Evolutionary conservation across 2,888 invertebrate genomes (phyloP).

Genomic region (Nesidiocoris tenuis): DNA sequence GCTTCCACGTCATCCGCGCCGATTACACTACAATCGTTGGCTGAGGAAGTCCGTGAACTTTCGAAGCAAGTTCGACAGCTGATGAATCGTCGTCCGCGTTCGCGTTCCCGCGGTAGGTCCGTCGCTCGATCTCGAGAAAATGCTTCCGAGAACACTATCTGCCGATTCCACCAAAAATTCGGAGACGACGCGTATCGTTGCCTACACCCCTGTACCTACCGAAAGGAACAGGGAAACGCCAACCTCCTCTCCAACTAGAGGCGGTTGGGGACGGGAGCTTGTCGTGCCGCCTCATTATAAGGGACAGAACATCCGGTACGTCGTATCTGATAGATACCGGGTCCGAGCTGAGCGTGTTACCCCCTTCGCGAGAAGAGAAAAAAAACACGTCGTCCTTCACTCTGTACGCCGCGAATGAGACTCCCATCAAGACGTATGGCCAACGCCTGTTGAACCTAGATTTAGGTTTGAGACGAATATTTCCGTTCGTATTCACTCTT

Average conservation of each 20-base stretch:
- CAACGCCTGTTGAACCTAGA: constrained; percentile 15
- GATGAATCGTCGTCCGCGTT: too few relatives aligned
- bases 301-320: neutral
- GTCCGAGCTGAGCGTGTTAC: neutral
- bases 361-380: neutral
- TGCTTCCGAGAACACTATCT: too few relatives aligned
- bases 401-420: constrained; percentile 25
- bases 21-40: too few relatives aligned
- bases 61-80: too few relatives aligned
- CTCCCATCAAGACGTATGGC: constrained; percentile 28
- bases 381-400: neutral
- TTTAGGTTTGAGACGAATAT: constrained; percentile 22
- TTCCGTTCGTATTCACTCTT: constrained; percentile 17
- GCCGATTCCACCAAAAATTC: neutral
- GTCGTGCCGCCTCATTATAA: constrained; percentile 1
- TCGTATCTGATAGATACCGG: constrained; percentile 6
- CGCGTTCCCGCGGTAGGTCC: too few relatives aligned
- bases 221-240: constrained; percentile 5
- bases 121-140: too few relatives aligned
- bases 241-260: constrained; percentile 1
- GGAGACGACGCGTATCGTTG: neutral
- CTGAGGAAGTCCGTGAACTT: too few relatives aligned
- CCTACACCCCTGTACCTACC: constrained; percentile 5
- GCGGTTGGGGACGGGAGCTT: neutral
- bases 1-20: too few relatives aligned